Evolutionary conservation across 1,140 invertebrate genomes (phyloP), one percentile per base, ranked within the genome.

Genomic region (Macrocentrus cingulum): DNA sequence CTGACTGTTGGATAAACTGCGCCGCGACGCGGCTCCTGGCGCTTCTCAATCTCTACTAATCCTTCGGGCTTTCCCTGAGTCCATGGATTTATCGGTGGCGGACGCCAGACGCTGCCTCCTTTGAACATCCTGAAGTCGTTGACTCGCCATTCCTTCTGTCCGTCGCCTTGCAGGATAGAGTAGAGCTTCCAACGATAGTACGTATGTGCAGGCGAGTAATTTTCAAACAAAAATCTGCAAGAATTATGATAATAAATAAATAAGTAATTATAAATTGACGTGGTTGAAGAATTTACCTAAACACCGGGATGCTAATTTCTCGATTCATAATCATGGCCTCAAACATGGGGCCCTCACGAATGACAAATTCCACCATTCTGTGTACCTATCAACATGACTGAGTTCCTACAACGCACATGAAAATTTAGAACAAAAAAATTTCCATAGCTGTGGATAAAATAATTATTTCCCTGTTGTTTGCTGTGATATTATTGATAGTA

Each of bases 251-350:
- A n/a, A n/a, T n/a, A n/a, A n/a, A n/a, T n/a, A n/a, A n/a, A n/a
- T n/a, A n/a, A n/a, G n/a, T n/a, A n/a, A n/a, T n/a, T n/a, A n/a
- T n/a, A n/a, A n/a, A n/a, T n/a, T n/a, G n/a, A n/a, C n/a, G n/a
- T n/a, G n/a, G n/a, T n/a, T n/a, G n/a, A n/a, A n/a, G n/a, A n/a
- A n/a, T n/a, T 71, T 76, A 91, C 90, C 91, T 90, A 81, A 95
- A 99, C 80, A 91, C 88, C 0, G 95, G 95, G 83, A 99, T 99
- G 76, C 91, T 94, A 41, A 97, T 84, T 84, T 99, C 97, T 68
- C 92, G 87, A 77, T 97, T 97, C 96, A 99, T 99, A 50, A 99
- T 95, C 86, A 99, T 95, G 2, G 97, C 97, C 80, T 99, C 98
- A 81, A 99, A 99, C 90, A 98, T 93, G 0, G 97, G 97, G 8